Base-by-base conservation (phyloP, 1,140 invertebrate species). In the Andrena cerasifolii region DNA sequence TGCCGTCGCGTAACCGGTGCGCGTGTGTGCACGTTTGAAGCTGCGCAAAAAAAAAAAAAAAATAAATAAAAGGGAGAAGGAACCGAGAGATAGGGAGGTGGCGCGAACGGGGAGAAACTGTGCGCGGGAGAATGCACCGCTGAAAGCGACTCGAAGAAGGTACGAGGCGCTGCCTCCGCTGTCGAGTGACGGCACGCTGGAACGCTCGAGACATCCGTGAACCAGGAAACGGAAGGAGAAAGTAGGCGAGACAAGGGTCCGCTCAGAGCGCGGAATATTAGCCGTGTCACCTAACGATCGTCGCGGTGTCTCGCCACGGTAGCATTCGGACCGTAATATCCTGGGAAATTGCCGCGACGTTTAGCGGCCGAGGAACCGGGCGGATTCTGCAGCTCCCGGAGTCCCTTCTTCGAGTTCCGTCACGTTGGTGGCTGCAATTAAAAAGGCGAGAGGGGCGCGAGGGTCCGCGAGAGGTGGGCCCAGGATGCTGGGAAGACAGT, bases 211-310 rank as follows among this genome's bases (percentile, higher is more conserved):
- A 63, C 47, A 28, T 53, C 14, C 7, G 71, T 21, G 51, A 63
- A 73, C 14, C 28, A 62, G 70, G 10, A 6, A 24, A 2, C 58
- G 26, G 16, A 28, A 56, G 21, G 67, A 43, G 70, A 51, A 72
- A 51, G 10, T 36, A n/a, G 45, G 56, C 43, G 45, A 51, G 70
- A 72, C 56, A n/a, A 62, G 70, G 56, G 56, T 72, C 45, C 45
- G 58, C 45, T 73, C 49, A n/a, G 47, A 12, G 21, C 45, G 21
- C 58, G 21, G 58, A 63, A 63, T 73, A 73, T 73, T 68, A 76
- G 53, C 56, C 53, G 73, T 59, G 63, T 76, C 73, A 40, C 31
- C 31, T 59, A 76, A 76, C 14, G 53, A 68, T 68, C 73, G 63
- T 68, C 65, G 63, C n/a, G n/a, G n/a, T 36, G 36, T 67, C 40